Conservation (phyloP, 2,797 vertebrate species). For the Notoglanidium macrostoma region DNA sequence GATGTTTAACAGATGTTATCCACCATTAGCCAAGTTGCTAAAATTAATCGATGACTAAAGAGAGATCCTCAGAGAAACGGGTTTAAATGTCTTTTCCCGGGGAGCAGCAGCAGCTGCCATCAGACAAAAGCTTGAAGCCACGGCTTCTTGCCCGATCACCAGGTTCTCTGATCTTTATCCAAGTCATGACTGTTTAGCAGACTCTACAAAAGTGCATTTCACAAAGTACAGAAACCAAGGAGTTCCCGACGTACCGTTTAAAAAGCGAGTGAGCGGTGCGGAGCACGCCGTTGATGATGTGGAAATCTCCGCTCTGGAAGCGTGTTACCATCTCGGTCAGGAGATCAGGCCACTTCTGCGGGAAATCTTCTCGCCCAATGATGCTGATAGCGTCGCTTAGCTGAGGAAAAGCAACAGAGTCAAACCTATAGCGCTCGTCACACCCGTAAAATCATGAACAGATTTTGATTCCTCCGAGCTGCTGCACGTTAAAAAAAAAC, state of each 20-base stretch:
- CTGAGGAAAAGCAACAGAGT: slow-evolving; percentile 66
- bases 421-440: neutral
- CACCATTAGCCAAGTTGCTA: neutral
- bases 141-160: neutral
- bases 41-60: neutral
- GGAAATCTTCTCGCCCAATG: slow-evolving; percentile 96
- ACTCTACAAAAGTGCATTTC: neutral
- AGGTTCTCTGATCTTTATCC: neutral
- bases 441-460: neutral
- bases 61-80: neutral
- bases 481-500: neutral
- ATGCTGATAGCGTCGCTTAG: slow-evolving; percentile 98
- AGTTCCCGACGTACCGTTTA: slow-evolving; percentile 80
- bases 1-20: neutral
- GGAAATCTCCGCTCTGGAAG: slow-evolving; percentile 96
- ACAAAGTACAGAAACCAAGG: neutral
- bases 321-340: slow-evolving; percentile 97
- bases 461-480: neutral
- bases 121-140: neutral
- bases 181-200: neutral
- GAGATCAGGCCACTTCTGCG: slow-evolving; percentile 96
- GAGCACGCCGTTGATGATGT: slow-evolving; percentile 96
- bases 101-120: neutral
- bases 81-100: neutral
- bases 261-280: slow-evolving; percentile 96